Conservation (phyloP, 2,797 vertebrate species). For the Tangara arthus region DNA sequence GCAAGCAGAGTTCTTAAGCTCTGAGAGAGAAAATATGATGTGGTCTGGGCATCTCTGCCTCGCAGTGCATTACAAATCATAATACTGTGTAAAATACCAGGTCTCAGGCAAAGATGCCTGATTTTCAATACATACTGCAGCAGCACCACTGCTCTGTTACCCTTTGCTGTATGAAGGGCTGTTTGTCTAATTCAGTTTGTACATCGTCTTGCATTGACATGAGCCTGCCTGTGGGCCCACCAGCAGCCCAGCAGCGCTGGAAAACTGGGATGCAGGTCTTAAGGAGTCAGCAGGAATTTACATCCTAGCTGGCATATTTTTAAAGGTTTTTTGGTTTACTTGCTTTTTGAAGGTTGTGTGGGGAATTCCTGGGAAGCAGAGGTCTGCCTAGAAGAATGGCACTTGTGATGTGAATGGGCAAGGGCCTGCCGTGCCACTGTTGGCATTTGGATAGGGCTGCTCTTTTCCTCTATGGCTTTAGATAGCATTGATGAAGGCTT, state of each 20-base stretch:
- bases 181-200: not conserved
- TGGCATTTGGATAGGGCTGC: not conserved
- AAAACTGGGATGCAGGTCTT: not conserved
- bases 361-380: not conserved
- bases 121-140: not conserved
- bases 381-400: not conserved
- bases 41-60: not conserved
- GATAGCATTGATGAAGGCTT: not conserved
- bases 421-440: not conserved
- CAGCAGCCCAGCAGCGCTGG: not conserved
- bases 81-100: not conserved
- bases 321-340: not conserved
- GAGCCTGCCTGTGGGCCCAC: not conserved
- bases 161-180: not conserved
- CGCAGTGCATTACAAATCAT: not conserved
- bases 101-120: not conserved
- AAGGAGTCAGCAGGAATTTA: not conserved
- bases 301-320: not conserved
- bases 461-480: not conserved
- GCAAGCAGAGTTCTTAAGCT: constrained; percentile 19
- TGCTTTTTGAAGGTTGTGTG: not conserved
- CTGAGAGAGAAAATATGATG: not conserved
- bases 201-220: not conserved
- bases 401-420: not conserved
- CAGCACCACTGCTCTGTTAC: not conserved